phyloP scores from a whole-genome alignment of 1,140 invertebrate species.

The Gryllus bimaculatus region DNA sequence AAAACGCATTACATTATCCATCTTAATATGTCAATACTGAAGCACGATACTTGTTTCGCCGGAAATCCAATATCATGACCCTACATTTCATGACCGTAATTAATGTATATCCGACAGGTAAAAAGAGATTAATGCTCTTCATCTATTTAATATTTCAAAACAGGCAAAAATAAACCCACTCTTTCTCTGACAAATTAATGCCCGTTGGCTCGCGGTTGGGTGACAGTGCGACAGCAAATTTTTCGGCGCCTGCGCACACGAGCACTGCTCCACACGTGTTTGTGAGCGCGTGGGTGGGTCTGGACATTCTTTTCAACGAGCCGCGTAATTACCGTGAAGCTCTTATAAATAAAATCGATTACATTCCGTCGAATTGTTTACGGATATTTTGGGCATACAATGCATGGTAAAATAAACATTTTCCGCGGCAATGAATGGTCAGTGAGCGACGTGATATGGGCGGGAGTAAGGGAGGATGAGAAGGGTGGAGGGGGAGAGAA shows the following conservation, averaged over 20 bases:
- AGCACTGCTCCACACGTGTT: not conserved
- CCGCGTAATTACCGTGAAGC: not conserved
- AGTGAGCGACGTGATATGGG: no score
- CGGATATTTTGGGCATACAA: not conserved
- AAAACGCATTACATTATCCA: not conserved
- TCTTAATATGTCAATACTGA: conserved; percentile 2
- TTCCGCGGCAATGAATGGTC: no score
- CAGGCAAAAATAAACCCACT: not conserved
- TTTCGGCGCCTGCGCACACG: no score
- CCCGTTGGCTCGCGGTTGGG: not conserved
- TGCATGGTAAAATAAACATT: not conserved
- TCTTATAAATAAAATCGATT: not conserved
- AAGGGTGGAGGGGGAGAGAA: no score
- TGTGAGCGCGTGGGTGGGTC: not conserved
- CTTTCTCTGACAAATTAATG: not conserved
- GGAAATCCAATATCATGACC: conserved; percentile 1
- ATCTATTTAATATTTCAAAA: conserved; percentile 6
- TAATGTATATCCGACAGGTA: not conserved
- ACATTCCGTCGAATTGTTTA: not conserved
- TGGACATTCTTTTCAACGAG: not conserved
- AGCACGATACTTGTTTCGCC: not conserved
- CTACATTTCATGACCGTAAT: not conserved
- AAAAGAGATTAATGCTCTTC: not conserved
- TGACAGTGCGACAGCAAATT: no score
- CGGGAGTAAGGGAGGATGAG: no score